phyloP scores from a whole-genome alignment of 2,113 vertebrate species.

The Dasyprocta punctata region DNA sequence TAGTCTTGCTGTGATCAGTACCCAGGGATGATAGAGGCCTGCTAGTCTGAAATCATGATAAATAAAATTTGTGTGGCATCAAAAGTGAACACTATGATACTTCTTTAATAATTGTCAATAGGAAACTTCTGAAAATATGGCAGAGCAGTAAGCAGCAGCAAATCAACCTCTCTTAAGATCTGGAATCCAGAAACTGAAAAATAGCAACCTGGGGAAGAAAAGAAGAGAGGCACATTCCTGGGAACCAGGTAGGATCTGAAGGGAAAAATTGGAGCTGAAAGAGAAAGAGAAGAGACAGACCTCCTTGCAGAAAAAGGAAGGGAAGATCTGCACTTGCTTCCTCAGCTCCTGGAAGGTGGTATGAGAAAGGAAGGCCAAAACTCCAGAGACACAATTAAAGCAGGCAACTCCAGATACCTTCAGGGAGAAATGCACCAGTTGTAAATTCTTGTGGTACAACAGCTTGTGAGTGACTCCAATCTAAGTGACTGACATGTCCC shows the following conservation, averaged over 20 bases:
- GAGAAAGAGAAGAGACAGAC: neutral
- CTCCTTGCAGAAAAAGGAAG: neutral
- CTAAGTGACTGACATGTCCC: neutral
- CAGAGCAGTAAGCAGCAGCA: neutral
- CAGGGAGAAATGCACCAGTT: neutral
- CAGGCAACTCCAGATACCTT: neutral
- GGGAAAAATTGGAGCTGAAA: neutral
- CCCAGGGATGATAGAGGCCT: neutral
- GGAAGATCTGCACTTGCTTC: neutral
- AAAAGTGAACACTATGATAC: neutral
- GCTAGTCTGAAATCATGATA: neutral
- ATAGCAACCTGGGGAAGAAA: neutral
- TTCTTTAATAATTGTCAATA: slow-evolving; percentile 12
- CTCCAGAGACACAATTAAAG: neutral
- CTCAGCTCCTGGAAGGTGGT: neutral
- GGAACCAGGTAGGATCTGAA: neutral
- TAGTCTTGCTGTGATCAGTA: neutral
- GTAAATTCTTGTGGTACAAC: neutral
- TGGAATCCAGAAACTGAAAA: neutral
- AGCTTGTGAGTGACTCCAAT: neutral
- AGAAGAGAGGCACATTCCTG: neutral
- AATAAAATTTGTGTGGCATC: neutral
- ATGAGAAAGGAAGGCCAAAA: neutral
- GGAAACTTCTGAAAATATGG: neutral
- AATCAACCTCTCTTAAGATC: neutral